These are phyloP conservation scores for Bergia puertoricense DNA, from an alignment of 92 coral and sea anemone genomes.

Conservation along the genomic window DNA sequence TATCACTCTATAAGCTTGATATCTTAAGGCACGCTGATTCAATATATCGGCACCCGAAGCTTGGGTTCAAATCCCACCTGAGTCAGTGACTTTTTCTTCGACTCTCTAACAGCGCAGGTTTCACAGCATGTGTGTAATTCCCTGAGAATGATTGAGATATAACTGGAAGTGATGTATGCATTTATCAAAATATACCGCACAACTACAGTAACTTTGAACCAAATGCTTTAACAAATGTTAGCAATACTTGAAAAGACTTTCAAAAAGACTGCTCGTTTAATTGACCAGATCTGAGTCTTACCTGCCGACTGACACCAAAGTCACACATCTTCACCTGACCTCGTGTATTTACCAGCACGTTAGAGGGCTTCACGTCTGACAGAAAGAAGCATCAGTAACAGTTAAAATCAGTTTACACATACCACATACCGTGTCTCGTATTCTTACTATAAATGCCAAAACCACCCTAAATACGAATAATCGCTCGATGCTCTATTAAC, in stretches of 20 bases:
- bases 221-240: too few species aligned
- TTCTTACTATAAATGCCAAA: neutral
- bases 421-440: neutral
- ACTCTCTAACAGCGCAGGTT: too few species aligned
- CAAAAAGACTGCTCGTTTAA: neutral
- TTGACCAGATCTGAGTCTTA: neutral
- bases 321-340: constrained; percentile 96
- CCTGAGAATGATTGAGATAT: too few species aligned
- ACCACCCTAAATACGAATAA: neutral
- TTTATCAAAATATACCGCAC: too few species aligned
- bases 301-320: constrained; percentile 99
- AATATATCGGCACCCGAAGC: too few species aligned
- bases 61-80: too few species aligned
- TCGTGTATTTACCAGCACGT: constrained; percentile 89
- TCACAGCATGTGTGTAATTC: too few species aligned
- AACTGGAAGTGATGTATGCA: too few species aligned
- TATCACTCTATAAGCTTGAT: neutral
- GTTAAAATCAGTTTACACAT: neutral
- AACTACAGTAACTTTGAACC: too few species aligned
- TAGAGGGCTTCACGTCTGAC: constrained; percentile 93
- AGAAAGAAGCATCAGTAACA: neutral
- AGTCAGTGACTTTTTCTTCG: too few species aligned
- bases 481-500: neutral
- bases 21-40: neutral
- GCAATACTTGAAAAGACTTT: neutral